These are phyloP conservation scores for Pseudochirops cupreus DNA, from an alignment of 2,797 vertebrate species.

Conservation along the genomic window DNA sequence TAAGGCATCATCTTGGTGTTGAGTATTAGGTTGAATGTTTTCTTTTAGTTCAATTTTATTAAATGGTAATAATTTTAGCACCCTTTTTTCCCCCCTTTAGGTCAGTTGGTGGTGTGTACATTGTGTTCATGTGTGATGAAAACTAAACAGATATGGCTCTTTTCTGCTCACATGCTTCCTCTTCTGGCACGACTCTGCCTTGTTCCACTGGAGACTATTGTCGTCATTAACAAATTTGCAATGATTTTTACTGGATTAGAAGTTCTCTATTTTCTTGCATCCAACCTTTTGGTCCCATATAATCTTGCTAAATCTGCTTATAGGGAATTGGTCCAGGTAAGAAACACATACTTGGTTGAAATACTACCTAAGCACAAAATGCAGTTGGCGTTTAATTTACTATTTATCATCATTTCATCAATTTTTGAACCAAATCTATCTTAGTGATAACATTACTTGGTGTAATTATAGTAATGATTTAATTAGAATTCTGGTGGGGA, in stretches of 20 bases:
- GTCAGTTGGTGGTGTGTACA: slow-evolving; percentile 98
- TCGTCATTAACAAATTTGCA: slow-evolving; percentile 98
- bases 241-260: slow-evolving; percentile 99
- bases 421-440: not conserved
- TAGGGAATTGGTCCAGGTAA: slow-evolving; percentile 97
- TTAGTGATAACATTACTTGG: slow-evolving; percentile 25
- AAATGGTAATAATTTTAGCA: slow-evolving; percentile 10
- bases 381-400: slow-evolving; percentile 8
- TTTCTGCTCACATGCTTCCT: slow-evolving; percentile 98
- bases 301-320: slow-evolving; percentile 98
- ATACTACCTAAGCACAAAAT: not conserved
- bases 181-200: slow-evolving; percentile 97
- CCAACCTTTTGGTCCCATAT: slow-evolving; percentile 97
- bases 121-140: slow-evolving; percentile 99
- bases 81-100: slow-evolving; percentile 84
- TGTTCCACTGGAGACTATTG: slow-evolving; percentile 96
- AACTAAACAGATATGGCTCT: slow-evolving; percentile 99
- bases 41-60: slow-evolving; percentile 46
- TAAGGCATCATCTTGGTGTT: not conserved
- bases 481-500: not conserved
- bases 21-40: not conserved
- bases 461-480: slow-evolving; percentile 3
- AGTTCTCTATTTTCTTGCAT: slow-evolving; percentile 97
- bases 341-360: slow-evolving; percentile 17
- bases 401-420: not conserved